A percentile compares a stretch with the other conserved stretches of the same genome.
phyloP scores from a whole-genome alignment of 2,113 vertebrate species.

The Ptilorrhoa leucosticta region DNA sequence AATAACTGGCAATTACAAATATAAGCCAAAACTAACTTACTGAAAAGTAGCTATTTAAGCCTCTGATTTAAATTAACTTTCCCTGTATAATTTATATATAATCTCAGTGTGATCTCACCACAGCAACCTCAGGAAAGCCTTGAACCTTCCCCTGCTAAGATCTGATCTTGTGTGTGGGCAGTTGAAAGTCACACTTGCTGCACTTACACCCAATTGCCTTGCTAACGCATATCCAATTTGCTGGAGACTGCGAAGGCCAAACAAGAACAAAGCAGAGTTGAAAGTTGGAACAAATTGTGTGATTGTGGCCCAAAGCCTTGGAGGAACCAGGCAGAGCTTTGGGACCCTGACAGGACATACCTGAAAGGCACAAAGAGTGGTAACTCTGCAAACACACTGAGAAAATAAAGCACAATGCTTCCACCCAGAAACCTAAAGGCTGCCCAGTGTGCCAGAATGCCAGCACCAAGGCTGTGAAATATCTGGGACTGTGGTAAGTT shows the following conservation, averaged over 20 bases:
- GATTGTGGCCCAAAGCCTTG: neutral
- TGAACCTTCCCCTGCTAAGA: neutral
- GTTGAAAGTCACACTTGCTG: neutral
- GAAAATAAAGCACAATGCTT: neutral
- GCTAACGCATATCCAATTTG: neutral
- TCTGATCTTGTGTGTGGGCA: neutral
- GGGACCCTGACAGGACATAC: neutral
- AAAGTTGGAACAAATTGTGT: neutral
- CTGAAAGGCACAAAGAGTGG: neutral
- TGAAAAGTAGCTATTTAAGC: neutral
- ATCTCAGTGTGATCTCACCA: neutral
- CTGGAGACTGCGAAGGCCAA: neutral
- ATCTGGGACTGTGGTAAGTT: neutral
- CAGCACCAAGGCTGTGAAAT: neutral
- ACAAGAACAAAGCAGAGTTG: neutral
- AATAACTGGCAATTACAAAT: neutral
- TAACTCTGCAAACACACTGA: neutral
- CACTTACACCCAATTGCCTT: neutral
- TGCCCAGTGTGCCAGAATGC: neutral
- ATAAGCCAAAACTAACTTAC: neutral
- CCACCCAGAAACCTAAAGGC: neutral
- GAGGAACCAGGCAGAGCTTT: neutral
- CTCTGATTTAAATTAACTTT: neutral
- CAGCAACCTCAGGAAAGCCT: neutral
- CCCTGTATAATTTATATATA: neutral